A percentile compares a stretch with the other conserved stretches of the same genome.
Conservation (phyloP, 2,113 vertebrate species). For the Microtus ochrogaster region DNA sequence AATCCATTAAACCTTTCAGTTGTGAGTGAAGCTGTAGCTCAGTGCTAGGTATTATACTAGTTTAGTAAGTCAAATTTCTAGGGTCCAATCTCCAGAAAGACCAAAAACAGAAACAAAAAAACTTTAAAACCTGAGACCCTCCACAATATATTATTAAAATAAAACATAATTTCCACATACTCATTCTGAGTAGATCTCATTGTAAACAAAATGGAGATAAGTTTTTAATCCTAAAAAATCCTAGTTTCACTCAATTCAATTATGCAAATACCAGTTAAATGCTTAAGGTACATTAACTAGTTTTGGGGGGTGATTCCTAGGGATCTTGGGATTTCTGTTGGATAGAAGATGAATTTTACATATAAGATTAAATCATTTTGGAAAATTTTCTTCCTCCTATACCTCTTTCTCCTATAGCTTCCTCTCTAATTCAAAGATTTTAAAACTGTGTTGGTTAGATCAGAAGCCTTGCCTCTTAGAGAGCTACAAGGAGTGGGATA, state of each 20-base stretch:
- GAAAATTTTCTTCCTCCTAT: not conserved
- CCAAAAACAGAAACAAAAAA: not conserved
- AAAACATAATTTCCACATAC: not conserved
- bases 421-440: not conserved
- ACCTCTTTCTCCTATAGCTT: not conserved
- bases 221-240: slow-evolving; percentile 52
- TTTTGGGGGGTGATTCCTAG: not conserved
- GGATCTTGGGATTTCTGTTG: not conserved
- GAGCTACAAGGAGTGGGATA: not conserved
- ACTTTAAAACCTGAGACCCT: not conserved
- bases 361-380: not conserved
- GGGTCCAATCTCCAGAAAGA: not conserved
- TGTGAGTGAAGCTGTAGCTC: not conserved
- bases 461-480: not conserved
- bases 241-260: not conserved
- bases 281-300: not conserved
- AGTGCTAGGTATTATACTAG: not conserved
- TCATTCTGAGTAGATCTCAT: not conserved
- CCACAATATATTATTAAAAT: slow-evolving; percentile 36
- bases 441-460: not conserved
- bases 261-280: not conserved
- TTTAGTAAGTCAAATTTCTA: not conserved
- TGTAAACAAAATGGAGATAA: not conserved
- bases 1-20: not conserved
- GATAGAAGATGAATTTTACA: not conserved